Evolutionary conservation across 2,888 invertebrate species (phyloP).

Genomic region (Macaria notata): DNA sequence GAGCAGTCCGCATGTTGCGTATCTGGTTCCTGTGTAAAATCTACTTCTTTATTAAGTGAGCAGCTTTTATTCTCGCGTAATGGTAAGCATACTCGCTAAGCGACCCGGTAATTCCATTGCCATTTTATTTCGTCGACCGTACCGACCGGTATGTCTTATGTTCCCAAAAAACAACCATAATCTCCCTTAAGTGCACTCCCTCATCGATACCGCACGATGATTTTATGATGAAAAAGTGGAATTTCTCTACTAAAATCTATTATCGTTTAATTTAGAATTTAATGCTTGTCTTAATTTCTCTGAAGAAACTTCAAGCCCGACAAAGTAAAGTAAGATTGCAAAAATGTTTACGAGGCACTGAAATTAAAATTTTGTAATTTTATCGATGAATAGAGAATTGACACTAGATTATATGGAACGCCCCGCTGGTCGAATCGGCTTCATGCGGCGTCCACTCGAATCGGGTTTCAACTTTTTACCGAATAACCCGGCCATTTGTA

Average conservation of each 20-base stretch:
- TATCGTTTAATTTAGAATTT: slow-evolving; percentile 23
- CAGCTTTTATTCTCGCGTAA: slow-evolving; percentile 64
- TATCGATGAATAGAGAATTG: slow-evolving; percentile 44
- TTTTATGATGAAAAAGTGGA: slow-evolving; percentile 54
- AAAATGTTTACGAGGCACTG: slow-evolving; percentile 33
- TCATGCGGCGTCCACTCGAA: slow-evolving; percentile 58
- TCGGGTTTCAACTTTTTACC: slow-evolving; percentile 65
- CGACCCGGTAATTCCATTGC: slow-evolving; percentile 60
- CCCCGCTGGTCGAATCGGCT: slow-evolving; percentile 57
- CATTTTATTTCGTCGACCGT: slow-evolving; percentile 58
- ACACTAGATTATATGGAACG: slow-evolving; percentile 39
- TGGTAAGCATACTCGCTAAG: slow-evolving; percentile 64
- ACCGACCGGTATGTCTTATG: slow-evolving; percentile 41
- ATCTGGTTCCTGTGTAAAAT: slow-evolving; percentile 67
- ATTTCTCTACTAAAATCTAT: slow-evolving; percentile 46
- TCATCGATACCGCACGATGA: slow-evolving; percentile 47
- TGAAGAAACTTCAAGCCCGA: slow-evolving; percentile 18
- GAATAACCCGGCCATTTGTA: slow-evolving; percentile 54
- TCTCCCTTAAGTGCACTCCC: slow-evolving; percentile 52
- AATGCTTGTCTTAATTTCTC: slow-evolving; percentile 5
- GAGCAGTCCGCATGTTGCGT: slow-evolving; percentile 57
- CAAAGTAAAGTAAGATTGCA: slow-evolving; percentile 24
- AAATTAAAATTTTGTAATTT: slow-evolving; percentile 34
- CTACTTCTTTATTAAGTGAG: slow-evolving; percentile 70
- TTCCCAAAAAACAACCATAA: slow-evolving; percentile 44